phyloP scores from a whole-genome alignment of 92 coral and sea anemone species.

The Porites rus region DNA sequence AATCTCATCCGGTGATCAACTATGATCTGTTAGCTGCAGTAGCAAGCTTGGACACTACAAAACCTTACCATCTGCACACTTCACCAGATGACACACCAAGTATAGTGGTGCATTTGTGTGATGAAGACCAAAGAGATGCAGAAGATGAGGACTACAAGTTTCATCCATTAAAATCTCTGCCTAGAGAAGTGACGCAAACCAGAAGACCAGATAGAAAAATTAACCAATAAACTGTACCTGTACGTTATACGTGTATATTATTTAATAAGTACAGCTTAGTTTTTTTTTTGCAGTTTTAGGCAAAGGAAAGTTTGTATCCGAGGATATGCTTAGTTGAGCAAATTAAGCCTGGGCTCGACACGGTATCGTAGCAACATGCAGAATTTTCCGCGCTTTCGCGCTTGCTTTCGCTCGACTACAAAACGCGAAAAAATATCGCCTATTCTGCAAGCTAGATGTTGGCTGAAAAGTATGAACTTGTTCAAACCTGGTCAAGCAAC shows the following conservation, averaged over 20 bases:
- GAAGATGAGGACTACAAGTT: conserved; percentile 51
- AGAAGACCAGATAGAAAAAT: conserved; percentile 77
- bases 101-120: conserved; percentile 94
- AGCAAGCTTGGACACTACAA: conserved; percentile 81
- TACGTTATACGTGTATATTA: background rate
- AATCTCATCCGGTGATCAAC: conserved; percentile 89
- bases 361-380: too few species aligned
- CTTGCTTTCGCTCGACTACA: too few species aligned
- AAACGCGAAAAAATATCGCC: too few species aligned
- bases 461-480: too few species aligned
- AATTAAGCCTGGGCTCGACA: too few species aligned
- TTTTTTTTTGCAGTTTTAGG: background rate
- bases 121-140: conserved; percentile 61
- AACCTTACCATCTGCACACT: conserved; percentile 90
- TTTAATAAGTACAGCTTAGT: background rate
- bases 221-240: background rate
- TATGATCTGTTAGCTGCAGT: conserved; percentile 93
- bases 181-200: conserved; percentile 92
- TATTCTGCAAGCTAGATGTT: too few species aligned
- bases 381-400: too few species aligned
- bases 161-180: conserved; percentile 85
- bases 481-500: too few species aligned
- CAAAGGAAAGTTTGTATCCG: background rate
- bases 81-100: conserved; percentile 82
- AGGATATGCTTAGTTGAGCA: too few species aligned